phyloP scores from a whole-genome alignment of 2,113 vertebrate genomes.

The Odocoileus hemionus region DNA sequence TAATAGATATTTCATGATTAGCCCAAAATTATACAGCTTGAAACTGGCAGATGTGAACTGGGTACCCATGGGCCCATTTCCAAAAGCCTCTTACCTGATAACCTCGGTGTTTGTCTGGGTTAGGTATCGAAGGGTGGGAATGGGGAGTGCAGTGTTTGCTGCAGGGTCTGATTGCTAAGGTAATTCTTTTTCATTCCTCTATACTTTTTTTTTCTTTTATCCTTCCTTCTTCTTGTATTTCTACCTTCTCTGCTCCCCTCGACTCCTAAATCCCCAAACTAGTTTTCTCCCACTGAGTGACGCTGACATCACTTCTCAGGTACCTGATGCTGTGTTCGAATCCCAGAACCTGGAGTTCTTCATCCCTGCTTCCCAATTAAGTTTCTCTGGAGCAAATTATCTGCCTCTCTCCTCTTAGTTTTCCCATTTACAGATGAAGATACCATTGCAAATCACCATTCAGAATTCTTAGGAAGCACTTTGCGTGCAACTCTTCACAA shows the following conservation, averaged over 20 bases:
- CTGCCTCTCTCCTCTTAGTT: not conserved
- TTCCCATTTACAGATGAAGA: not conserved
- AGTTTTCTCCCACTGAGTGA: not conserved
- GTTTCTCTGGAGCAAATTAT: not conserved
- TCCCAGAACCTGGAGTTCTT: not conserved
- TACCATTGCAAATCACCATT: not conserved
- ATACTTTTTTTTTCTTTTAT: not conserved
- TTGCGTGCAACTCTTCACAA: not conserved
- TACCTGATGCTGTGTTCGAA: fast-evolving
- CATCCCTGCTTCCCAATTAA: not conserved
- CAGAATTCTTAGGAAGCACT: not conserved
- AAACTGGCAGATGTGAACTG: not conserved
- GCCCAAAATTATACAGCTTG: not conserved
- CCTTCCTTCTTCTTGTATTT: not conserved
- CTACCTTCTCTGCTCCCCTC: not conserved
- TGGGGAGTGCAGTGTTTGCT: fast-evolving
- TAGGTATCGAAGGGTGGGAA: not conserved
- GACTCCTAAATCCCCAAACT: not conserved
- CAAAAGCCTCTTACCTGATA: not conserved
- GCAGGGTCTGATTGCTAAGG: not conserved
- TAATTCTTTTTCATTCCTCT: not conserved
- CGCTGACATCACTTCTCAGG: not conserved
- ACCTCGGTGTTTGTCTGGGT: not conserved
- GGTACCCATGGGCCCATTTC: no score
- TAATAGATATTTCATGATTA: not conserved